Base-by-base conservation (phyloP, 2,113 vertebrate species). In the Thamnophis sirtalis region DNA sequence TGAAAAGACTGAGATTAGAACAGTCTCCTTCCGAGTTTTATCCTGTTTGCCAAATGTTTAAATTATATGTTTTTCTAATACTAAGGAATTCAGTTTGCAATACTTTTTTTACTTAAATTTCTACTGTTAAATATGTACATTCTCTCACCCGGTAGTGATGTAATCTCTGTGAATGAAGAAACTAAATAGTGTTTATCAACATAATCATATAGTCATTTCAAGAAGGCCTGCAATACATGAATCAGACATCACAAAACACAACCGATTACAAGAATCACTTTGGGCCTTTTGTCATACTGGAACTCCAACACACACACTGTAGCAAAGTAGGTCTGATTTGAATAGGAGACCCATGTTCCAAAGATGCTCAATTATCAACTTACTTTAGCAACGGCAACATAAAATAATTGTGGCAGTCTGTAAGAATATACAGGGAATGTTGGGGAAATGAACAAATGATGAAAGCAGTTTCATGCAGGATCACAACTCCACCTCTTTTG, bases 1-100 rank as follows among this genome's bases (percentile, higher is more conserved):
- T 91, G 92, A 95, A 94, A 96, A 95, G 33, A 90, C 93, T 94
- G 93, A 90, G 95, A 96, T 51, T 88, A 91, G 87, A 92, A 94
- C 26, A 21, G 17, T 92, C 94, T 94, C 90, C 60, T 87, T 87
- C 28, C 7, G 38, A 95, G 92, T 94, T 92, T 95, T 88, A 58
- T 92, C 85, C 89, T 96, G 73, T 95, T 96, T 97, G 94, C 93
- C 94, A 96, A 95, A 95, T 95, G 95, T 94, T 96, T 94, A 94
- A 96, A 96, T 96, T 95, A 94, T 90, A 93, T 95, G 86, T 88
- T 96, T 95, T 93, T 93, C 86, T 49, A 93, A 93, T 86, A 89
- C 84, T 90, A 92, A 95, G 91, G 88, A 94, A 96, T 86, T 85
- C 94, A 96, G 93, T 89, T 63, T 93, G 95, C 54, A 90, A 94